Evolutionary conservation across 92 coral and sea anemone genomes (phyloP).

Genomic region (Phymanthus crucifer): DNA sequence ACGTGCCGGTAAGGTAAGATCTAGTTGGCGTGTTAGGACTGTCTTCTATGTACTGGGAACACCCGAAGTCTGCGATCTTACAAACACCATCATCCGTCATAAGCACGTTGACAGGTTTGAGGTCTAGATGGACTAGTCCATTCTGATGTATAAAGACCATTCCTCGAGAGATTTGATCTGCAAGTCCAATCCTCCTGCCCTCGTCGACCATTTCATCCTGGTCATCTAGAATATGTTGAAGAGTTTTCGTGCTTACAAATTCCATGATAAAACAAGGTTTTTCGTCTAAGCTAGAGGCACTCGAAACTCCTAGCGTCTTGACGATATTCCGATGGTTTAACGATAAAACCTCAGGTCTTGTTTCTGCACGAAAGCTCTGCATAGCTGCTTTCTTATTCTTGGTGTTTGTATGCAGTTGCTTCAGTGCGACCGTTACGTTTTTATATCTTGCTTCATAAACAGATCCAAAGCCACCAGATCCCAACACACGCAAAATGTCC

Average conservation of each 20-base stretch:
- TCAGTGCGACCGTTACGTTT: constrained; percentile 74
- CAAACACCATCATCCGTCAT: constrained; percentile 68
- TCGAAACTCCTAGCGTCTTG: constrained; percentile 63
- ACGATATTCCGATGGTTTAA: constrained; percentile 87
- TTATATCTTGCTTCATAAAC: constrained; percentile 85
- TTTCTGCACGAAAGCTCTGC: constrained; percentile 92
- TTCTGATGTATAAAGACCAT: constrained; percentile 75
- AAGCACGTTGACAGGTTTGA: constrained; percentile 87
- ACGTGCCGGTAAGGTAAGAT: constrained; percentile 89
- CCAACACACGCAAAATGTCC: constrained; percentile 58
- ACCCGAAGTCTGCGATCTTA: constrained; percentile 94
- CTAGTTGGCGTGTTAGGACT: constrained; percentile 88
- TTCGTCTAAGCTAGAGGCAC: constrained; percentile 71
- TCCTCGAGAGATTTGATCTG: constrained; percentile 73
- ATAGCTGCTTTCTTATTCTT: constrained; percentile 96
- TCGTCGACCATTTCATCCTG: constrained; percentile 77
- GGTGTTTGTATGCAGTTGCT: constrained; percentile 89
- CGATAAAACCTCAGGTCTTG: constrained; percentile 74
- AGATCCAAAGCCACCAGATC: constrained; percentile 94
- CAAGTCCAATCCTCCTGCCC: constrained; percentile 58
- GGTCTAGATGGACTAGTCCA: constrained; percentile 87
- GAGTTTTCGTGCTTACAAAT: constrained; percentile 74
- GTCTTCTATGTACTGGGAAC: constrained; percentile 87
- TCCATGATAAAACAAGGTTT: constrained; percentile 94
- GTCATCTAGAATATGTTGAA: constrained; percentile 83